phyloP scores from a whole-genome alignment of 2,797 vertebrate species.

The Myotis myotis region DNA sequence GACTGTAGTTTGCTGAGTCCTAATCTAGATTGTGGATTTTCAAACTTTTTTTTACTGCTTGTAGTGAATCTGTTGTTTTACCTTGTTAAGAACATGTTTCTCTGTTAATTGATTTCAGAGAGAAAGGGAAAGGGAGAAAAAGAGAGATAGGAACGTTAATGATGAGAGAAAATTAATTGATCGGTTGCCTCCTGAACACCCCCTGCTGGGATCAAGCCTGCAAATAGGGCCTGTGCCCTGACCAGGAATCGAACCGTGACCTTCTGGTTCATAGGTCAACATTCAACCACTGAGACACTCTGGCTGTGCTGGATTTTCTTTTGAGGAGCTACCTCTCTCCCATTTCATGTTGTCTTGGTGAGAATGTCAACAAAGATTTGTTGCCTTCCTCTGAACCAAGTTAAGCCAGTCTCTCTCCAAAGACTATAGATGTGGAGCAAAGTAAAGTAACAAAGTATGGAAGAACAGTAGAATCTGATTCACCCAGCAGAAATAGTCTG shows the following conservation, averaged over 20 bases:
- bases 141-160: too few relatives aligned
- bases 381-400: not conserved
- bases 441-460: not conserved
- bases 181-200: too few relatives aligned
- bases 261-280: too few relatives aligned
- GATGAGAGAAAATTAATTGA: too few relatives aligned
- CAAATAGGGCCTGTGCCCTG: too few relatives aligned
- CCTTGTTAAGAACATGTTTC: not conserved
- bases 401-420: not conserved
- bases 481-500: not conserved
- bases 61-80: not conserved
- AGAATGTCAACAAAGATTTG: not conserved
- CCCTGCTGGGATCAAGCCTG: too few relatives aligned
- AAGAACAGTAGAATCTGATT: not conserved
- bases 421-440: not conserved
- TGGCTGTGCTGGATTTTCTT: not conserved
- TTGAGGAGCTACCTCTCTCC: not conserved
- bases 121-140: too few relatives aligned
- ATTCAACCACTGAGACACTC: too few relatives aligned
- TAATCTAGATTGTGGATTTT: not conserved
- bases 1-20: not conserved
- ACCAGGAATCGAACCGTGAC: too few relatives aligned
- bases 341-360: not conserved
- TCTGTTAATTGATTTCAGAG: not conserved
- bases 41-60: not conserved